A percentile compares a stretch with the other conserved stretches of the same genome.
Evolutionary conservation across 2,888 invertebrate genomes (phyloP).

Genomic region (Timandra comae): DNA sequence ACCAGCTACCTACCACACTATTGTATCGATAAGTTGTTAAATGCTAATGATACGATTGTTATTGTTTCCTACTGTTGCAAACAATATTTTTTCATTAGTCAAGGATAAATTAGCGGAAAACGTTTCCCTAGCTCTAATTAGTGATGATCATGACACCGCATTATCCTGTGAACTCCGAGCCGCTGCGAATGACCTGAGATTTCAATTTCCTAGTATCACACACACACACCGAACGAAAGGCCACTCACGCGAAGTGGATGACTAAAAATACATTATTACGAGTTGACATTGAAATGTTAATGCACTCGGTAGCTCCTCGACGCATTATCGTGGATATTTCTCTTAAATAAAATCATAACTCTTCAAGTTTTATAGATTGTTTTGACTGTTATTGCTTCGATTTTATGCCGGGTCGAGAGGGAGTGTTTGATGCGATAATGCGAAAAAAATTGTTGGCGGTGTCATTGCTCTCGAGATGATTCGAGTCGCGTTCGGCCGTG

Average conservation of each 20-base stretch:
- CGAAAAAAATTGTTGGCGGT: slow-evolving; percentile 43
- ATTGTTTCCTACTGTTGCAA: slow-evolving; percentile 49
- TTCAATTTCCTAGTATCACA: slow-evolving; percentile 52
- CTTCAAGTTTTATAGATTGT: slow-evolving; percentile 60
- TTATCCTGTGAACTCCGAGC: slow-evolving; percentile 30
- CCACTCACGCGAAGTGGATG: slow-evolving; percentile 57
- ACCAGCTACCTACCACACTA: slow-evolving; percentile 39
- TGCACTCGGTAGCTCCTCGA: slow-evolving; percentile 60
- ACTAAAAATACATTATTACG: slow-evolving; percentile 71
- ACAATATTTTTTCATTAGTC: slow-evolving; percentile 15
- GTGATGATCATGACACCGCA: slow-evolving; percentile 24
- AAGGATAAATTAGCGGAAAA: slow-evolving; percentile 23
- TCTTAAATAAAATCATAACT: slow-evolving; percentile 41
- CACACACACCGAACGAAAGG: slow-evolving; percentile 44
- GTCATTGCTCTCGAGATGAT: slow-evolving; percentile 42
- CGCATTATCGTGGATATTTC: slow-evolving; percentile 60
- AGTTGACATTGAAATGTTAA: slow-evolving; percentile 76
- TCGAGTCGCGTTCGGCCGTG: slow-evolving; percentile 26
- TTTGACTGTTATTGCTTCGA: slow-evolving; percentile 52
- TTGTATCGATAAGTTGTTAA: slow-evolving; percentile 48
- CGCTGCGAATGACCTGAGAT: slow-evolving; percentile 53
- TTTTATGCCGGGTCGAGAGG: slow-evolving; percentile 38
- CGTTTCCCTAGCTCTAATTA: slow-evolving; percentile 23
- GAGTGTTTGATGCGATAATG: slow-evolving; percentile 46
- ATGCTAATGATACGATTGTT: slow-evolving; percentile 51